These are phyloP conservation scores for Machimus atricapillus DNA, from an alignment of 2,888 invertebrate genomes.

Conservation along the genomic window DNA sequence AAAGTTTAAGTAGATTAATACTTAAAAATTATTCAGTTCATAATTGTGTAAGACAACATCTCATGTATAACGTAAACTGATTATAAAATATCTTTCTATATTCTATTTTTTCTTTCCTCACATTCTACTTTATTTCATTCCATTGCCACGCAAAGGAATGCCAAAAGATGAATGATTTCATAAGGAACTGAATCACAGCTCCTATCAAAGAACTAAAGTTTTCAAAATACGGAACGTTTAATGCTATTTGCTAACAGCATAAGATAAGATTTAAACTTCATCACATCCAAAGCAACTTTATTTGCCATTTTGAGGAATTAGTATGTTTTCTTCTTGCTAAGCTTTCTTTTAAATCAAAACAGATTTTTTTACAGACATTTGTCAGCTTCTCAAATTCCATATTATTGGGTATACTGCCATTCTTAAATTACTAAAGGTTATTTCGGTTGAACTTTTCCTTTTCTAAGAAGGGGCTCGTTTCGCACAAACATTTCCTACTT, in stretches of 20 bases:
- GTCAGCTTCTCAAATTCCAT: neutral
- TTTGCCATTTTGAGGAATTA: neutral
- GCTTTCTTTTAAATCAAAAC: neutral
- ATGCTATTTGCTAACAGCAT: neutral
- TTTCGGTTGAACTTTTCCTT: neutral
- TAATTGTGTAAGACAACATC: too few relatives aligned
- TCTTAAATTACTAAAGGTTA: neutral
- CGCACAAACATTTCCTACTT: neutral
- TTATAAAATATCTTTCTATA: too few relatives aligned
- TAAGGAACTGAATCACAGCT: neutral
- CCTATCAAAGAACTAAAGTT: neutral
- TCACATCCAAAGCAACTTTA: neutral
- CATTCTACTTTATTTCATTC: neutral
- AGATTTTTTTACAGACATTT: neutral
- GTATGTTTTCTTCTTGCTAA: neutral
- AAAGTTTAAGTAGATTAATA: too few relatives aligned
- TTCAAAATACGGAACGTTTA: neutral
- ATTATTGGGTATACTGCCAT: neutral
- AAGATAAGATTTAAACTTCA: neutral
- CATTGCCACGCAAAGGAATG: neutral
- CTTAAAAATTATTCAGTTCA: too few relatives aligned
- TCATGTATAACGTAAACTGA: neutral
- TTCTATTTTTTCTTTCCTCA: too few relatives aligned
- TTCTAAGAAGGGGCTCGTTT: neutral
- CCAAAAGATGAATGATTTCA: too few relatives aligned